Conservation (phyloP, 2,797 vertebrate genomes). For the Coccyzus lansbergi region DNA sequence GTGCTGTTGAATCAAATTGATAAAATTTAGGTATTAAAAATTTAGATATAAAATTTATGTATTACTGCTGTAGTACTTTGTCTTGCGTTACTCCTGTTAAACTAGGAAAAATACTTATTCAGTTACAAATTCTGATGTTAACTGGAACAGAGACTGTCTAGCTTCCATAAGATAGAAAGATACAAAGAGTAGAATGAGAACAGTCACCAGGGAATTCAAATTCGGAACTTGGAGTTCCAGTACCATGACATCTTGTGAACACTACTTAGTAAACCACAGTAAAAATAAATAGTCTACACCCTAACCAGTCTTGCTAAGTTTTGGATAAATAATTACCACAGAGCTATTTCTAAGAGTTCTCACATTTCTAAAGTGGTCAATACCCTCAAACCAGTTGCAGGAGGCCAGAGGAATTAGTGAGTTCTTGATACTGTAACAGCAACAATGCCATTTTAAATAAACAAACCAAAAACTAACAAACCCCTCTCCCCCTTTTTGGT, state of each 20-base stretch:
- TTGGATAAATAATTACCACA: background rate
- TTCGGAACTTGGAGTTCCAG: background rate
- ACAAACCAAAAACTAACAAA: background rate
- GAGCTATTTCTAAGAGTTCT: background rate
- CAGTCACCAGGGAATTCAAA: background rate
- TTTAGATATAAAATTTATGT: too few relatives aligned
- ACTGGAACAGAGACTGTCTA: background rate
- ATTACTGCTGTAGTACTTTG: background rate
- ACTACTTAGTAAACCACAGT: background rate
- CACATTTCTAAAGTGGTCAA: background rate
- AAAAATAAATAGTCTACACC: background rate
- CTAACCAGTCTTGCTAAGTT: background rate
- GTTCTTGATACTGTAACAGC: background rate
- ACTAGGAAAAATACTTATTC: background rate
- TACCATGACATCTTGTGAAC: background rate
- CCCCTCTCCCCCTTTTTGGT: fast-evolving
- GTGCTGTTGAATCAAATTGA: background rate
- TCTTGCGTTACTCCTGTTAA: background rate
- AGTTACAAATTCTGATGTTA: background rate
- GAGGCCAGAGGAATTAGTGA: background rate
- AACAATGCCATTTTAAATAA: background rate
- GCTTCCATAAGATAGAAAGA: background rate
- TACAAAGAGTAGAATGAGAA: background rate
- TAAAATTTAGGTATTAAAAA: background rate
- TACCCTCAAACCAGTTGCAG: background rate